These are phyloP conservation scores for Hylomyscus alleni DNA, from an alignment of 2,797 vertebrate genomes.

Conservation along the genomic window DNA sequence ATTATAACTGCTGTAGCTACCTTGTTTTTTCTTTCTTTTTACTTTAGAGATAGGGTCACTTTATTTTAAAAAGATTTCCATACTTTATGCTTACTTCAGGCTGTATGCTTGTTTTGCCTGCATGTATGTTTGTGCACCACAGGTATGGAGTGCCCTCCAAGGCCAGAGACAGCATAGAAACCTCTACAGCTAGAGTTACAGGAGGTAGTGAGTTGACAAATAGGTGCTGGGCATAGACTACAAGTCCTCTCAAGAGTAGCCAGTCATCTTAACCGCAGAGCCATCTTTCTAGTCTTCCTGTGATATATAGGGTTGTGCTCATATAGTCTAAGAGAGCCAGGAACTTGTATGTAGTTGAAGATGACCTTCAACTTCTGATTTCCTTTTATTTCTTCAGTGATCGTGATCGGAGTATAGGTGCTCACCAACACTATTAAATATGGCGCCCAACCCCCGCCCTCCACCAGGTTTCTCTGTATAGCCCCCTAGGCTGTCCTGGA, in stretches of 20 bases:
- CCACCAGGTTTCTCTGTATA: not conserved
- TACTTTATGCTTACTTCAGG: too few species aligned
- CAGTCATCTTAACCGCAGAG: not conserved
- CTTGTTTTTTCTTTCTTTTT: not conserved
- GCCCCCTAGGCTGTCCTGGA: too few species aligned
- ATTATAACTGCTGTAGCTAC: not conserved
- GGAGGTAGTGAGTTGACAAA: not conserved
- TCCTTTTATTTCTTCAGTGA: not conserved
- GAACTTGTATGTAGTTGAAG: not conserved
- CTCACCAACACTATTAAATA: not conserved
- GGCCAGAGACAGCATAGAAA: not conserved
- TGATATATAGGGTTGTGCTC: not conserved
- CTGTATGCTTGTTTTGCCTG: too few species aligned
- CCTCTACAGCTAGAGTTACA: not conserved
- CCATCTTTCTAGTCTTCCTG: not conserved
- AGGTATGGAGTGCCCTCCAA: not conserved
- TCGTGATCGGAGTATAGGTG: not conserved
- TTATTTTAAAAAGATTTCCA: not conserved
- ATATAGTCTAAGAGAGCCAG: not conserved
- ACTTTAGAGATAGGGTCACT: not conserved
- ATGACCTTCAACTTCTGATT: not conserved
- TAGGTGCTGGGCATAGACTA: not conserved
- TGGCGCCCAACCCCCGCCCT: rapidly evolving
- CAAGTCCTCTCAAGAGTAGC: not conserved
- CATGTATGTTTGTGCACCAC: not conserved